Conservation (phyloP, 2,797 vertebrate genomes). For the Trichosurus vulpecula region DNA sequence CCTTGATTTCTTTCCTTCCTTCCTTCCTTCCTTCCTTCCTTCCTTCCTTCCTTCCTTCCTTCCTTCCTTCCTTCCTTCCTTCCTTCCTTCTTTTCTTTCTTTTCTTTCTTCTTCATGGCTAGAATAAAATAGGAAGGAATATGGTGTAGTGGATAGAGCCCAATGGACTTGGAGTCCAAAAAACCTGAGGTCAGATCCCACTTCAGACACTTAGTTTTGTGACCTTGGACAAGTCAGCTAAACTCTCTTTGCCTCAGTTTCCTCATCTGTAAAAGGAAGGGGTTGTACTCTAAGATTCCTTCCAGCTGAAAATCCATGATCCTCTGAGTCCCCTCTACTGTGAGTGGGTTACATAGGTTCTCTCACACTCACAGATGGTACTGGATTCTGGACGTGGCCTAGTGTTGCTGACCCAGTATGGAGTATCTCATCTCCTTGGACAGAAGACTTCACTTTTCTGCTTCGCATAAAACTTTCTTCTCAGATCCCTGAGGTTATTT, state of each 20-base stretch:
- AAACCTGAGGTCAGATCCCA: neutral
- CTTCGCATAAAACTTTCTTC: neutral
- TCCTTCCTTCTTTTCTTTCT: neutral
- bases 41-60: neutral
- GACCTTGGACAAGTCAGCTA: too few relatives aligned
- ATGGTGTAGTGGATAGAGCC: neutral
- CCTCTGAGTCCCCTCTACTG: too few relatives aligned
- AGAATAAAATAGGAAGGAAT: neutral
- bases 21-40: neutral
- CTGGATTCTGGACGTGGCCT: too few relatives aligned
- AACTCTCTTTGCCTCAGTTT: too few relatives aligned
- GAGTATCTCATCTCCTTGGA: neutral
- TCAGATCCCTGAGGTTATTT: neutral
- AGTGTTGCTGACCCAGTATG: too few relatives aligned
- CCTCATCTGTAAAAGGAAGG: too few relatives aligned
- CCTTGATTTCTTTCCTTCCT: neutral
- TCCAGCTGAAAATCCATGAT: too few relatives aligned
- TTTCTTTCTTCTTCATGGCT: neutral
- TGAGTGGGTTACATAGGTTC: too few relatives aligned
- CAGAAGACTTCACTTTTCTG: neutral
- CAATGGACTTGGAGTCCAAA: too few relatives aligned
- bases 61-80: neutral
- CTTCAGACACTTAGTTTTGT: neutral
- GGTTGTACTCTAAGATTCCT: too few relatives aligned
- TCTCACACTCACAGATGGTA: too few relatives aligned